These are phyloP conservation scores for Panthera tigris DNA, from an alignment of 2,113 vertebrate species.

Conservation along the genomic window DNA sequence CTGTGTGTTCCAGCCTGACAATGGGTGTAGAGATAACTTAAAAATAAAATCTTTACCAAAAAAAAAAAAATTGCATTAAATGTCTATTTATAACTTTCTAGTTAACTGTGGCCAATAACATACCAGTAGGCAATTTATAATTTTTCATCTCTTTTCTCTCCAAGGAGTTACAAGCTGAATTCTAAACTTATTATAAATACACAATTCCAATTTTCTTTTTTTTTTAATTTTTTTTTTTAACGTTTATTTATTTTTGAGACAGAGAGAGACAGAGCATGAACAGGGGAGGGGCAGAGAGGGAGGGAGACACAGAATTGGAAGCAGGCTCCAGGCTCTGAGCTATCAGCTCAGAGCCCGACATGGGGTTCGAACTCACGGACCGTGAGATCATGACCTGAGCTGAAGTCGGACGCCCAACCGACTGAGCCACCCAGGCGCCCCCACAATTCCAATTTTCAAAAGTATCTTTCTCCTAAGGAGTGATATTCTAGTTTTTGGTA, in stretches of 20 bases:
- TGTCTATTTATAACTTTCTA: slow-evolving; percentile 78
- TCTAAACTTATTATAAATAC: slow-evolving; percentile 81
- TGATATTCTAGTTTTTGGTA: slow-evolving; percentile 79
- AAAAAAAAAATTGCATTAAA: slow-evolving; percentile 54
- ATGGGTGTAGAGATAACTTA: too few species aligned
- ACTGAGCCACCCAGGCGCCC: neutral
- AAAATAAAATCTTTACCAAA: too few species aligned
- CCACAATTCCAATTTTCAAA: slow-evolving; percentile 82
- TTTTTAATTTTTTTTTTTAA: neutral
- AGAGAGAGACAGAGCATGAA: neutral
- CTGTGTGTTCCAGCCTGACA: too few species aligned
- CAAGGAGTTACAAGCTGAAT: slow-evolving; percentile 76
- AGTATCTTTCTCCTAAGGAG: slow-evolving; percentile 74
- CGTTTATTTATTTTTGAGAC: neutral
- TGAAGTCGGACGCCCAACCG: too few species aligned
- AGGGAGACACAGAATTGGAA: neutral
- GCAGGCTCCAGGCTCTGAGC: neutral
- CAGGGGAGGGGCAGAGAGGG: neutral
- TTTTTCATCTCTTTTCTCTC: slow-evolving; percentile 71
- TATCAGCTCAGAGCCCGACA: neutral
- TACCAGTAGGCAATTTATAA: slow-evolving; percentile 81
- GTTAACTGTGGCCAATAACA: slow-evolving; percentile 79
- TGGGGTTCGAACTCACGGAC: too few species aligned
- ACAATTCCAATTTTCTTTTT: slow-evolving; percentile 43
- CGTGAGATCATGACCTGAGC: too few species aligned